Conservation (phyloP, 2,797 vertebrate species). For the Oreonectes daqikongensis region DNA sequence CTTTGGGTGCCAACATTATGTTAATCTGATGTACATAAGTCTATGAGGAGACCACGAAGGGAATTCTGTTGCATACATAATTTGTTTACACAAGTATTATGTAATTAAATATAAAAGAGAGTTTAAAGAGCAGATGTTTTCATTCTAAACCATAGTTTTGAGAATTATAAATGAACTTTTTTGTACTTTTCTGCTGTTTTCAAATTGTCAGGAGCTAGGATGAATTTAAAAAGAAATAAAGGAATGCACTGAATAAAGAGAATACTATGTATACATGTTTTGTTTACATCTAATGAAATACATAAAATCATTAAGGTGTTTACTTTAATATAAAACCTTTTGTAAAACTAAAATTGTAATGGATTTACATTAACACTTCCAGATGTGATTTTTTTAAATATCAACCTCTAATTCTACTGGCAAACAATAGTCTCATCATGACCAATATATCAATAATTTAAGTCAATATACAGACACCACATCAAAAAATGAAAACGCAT, state of each 20-base stretch:
- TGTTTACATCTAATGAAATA: slow-evolving; percentile 5
- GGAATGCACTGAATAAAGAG: background rate
- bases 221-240: background rate
- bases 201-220: too few relatives aligned
- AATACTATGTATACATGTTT: slow-evolving; percentile 5
- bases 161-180: background rate
- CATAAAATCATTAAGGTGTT: background rate
- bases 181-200: background rate
- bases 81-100: background rate
- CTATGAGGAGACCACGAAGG: background rate
- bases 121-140: background rate
- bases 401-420: too few relatives aligned
- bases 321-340: background rate
- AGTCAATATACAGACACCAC: too few relatives aligned
- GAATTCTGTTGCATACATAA: background rate
- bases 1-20: background rate
- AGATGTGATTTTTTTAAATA: too few relatives aligned
- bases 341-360: too few relatives aligned
- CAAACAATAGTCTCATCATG: too few relatives aligned
- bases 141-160: background rate
- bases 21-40: slow-evolving; percentile 2
- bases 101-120: background rate
- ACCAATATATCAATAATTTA: too few relatives aligned
- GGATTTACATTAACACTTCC: too few relatives aligned
- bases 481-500: too few relatives aligned